phyloP scores from a whole-genome alignment of 2,888 invertebrate species.

The Leptarthrus brevirostris region DNA sequence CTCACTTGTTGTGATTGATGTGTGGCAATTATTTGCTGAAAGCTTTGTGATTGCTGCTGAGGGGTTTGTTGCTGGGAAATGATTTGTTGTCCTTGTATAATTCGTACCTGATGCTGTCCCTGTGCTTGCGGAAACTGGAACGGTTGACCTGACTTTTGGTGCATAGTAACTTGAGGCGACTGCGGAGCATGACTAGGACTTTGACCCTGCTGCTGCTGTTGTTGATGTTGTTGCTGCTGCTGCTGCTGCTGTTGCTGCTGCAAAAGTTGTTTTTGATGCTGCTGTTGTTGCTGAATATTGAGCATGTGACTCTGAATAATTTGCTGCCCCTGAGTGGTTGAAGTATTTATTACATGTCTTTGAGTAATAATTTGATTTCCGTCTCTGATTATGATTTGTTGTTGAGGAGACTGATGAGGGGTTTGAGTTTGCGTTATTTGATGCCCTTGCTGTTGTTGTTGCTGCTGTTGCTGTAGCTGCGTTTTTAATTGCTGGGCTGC shows the following conservation, averaged over 20 bases:
- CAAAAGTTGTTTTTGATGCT: conserved; percentile 61
- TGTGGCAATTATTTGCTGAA: conserved; percentile 56
- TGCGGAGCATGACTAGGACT: conserved; percentile 45
- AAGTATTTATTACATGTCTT: conserved; percentile 65
- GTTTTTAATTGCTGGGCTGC: conserved; percentile 61
- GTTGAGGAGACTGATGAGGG: conserved; percentile 55
- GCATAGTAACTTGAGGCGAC: conserved; percentile 51
- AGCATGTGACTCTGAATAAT: conserved; percentile 66
- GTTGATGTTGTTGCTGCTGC: conserved; percentile 59
- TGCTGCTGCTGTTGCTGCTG: conserved; percentile 61
- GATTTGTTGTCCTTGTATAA: conserved; percentile 58
- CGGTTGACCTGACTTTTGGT: conserved; percentile 55
- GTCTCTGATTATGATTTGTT: conserved; percentile 56
- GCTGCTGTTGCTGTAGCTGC: conserved; percentile 59
- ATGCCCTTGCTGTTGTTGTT: conserved; percentile 56
- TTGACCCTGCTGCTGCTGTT: conserved; percentile 50
- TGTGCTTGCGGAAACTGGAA: conserved; percentile 50
- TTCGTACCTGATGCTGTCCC: conserved; percentile 55
- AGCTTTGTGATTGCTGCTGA: conserved; percentile 53
- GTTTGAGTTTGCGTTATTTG: conserved; percentile 3
- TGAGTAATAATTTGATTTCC: conserved; percentile 63
- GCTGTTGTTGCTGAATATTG: conserved; percentile 62
- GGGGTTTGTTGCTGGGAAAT: conserved; percentile 55
- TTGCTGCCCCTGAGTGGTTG: conserved; percentile 66
- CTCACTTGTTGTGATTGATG: conserved; percentile 57